Evolutionary conservation across 2,888 invertebrate species (phyloP).

Genomic region (Steinernema carpocapsae): DNA sequence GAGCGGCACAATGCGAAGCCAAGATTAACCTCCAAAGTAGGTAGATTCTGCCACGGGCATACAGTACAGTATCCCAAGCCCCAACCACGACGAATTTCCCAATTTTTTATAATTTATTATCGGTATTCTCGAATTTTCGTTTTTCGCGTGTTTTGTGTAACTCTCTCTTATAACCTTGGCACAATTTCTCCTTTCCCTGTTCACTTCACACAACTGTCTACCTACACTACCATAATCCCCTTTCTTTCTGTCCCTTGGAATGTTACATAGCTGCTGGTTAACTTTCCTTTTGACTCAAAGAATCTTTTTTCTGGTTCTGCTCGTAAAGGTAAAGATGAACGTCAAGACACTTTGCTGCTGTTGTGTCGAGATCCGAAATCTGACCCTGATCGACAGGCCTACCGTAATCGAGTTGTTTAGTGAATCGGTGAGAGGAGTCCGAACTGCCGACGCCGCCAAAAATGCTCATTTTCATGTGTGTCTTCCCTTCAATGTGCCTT

Average conservation of each 20-base stretch:
- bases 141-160: not conserved
- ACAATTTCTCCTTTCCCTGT: conserved; percentile 8
- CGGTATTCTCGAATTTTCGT: conserved; percentile 15
- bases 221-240: conserved; percentile 2
- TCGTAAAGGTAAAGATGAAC: not conserved
- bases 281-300: not conserved
- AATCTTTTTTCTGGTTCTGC: not conserved
- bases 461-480: not conserved
- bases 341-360: conserved; percentile 22
- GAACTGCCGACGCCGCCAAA: not conserved
- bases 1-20: conserved; percentile 65
- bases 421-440: conserved; percentile 9
- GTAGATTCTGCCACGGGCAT: conserved; percentile 40
- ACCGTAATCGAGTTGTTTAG: conserved; percentile 5
- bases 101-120: conserved; percentile 23
- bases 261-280: not conserved
- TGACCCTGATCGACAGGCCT: not conserved
- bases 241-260: not conserved
- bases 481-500: not conserved
- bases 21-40: conserved; percentile 63
- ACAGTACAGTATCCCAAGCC: not conserved
- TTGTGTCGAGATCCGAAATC: not conserved
- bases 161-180: not conserved
- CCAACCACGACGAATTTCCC: not conserved
- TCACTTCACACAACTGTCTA: not conserved